Evolutionary conservation across 2,797 vertebrate genomes (phyloP), one percentile per base, ranked within the genome.

Genomic region (Paedocypris micromegethes): DNA sequence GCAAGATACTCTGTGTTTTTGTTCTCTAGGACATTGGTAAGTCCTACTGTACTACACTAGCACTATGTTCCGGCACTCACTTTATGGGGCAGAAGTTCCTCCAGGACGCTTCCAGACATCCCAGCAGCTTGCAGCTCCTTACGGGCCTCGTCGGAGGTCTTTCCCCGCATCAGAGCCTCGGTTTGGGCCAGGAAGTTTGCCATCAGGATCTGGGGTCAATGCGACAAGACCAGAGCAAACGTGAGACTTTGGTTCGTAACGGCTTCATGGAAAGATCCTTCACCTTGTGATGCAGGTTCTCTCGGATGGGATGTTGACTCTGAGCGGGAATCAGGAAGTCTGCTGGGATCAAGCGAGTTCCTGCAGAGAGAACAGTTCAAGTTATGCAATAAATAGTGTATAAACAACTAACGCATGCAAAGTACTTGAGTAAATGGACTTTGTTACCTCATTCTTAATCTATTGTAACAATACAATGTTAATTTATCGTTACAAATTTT

Each of bases 101-200:
- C 92, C 69, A 98, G 74, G 0, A 87, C 82, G 1, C 91, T 90
- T 1, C 90, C 91, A 2, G 88, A 91, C 81, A 92, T 80, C 4
- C 96, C 93, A 0, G 91, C 75, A 0, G 89, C 92, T 77, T 95
- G 88, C 52, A 98, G 87, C 79, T 98, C 97, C 74, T 90, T 92
- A 61, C 72, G 90, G 64, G 94, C 96, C 81, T 99, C 96, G 1
- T 94, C 93, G 0, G 88, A 64, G 0, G 91, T 93, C 78, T 98
- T 99, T 3, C 96, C 96, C 73, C 86, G 97, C 97, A 99, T 99
- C 81, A 99, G 73, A 68, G 97, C 97, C 78, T 99, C 97, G 0
- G 95, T 98, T 86, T 98, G 96, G 53, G 97, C 96, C 72, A 99
- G 85, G 79, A 98, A 98, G 85, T 99, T 99, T 47, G 94, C 92